Evolutionary conservation across 2,113 vertebrate genomes (phyloP).

Genomic region (Prionailurus bengalensis): DNA sequence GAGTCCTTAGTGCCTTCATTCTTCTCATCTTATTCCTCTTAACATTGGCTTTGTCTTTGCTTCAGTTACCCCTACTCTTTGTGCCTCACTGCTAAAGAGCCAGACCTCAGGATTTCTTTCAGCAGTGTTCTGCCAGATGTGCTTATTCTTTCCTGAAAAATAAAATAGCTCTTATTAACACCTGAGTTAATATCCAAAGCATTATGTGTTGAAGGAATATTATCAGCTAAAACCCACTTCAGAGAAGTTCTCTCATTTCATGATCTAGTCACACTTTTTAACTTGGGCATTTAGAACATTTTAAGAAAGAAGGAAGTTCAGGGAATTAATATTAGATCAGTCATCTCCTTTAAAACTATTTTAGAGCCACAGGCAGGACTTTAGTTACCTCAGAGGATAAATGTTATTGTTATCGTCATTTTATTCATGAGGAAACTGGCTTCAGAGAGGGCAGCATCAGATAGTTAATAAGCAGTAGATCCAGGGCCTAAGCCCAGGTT

Average conservation of each 20-base stretch:
- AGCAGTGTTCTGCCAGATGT: slow-evolving; percentile 83
- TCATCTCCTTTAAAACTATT: slow-evolving; percentile 37
- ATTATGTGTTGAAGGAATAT: slow-evolving; percentile 83
- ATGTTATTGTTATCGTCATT: neutral
- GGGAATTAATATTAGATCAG: slow-evolving; percentile 56
- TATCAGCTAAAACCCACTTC: slow-evolving; percentile 74
- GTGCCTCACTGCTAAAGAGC: slow-evolving; percentile 70
- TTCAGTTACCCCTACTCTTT: slow-evolving; percentile 65
- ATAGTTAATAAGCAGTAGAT: neutral
- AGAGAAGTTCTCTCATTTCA: slow-evolving; percentile 75
- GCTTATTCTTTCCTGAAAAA: slow-evolving; percentile 82
- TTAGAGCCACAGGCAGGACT: slow-evolving; percentile 41
- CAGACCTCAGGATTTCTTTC: slow-evolving; percentile 78
- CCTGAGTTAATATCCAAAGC: slow-evolving; percentile 81
- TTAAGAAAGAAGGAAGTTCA: slow-evolving; percentile 66
- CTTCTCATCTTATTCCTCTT: neutral
- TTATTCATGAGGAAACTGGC: slow-evolving; percentile 12
- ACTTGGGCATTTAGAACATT: slow-evolving; percentile 58
- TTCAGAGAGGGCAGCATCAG: neutral
- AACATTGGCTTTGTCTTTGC: slow-evolving; percentile 14
- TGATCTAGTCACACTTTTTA: slow-evolving; percentile 73
- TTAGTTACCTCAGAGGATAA: neutral
- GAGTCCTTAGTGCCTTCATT: neutral
- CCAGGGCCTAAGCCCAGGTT: neutral
- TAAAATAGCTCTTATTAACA: slow-evolving; percentile 87